Evolutionary conservation across 1,140 invertebrate genomes (phyloP).

Genomic region (Penaeus vannamei): DNA sequence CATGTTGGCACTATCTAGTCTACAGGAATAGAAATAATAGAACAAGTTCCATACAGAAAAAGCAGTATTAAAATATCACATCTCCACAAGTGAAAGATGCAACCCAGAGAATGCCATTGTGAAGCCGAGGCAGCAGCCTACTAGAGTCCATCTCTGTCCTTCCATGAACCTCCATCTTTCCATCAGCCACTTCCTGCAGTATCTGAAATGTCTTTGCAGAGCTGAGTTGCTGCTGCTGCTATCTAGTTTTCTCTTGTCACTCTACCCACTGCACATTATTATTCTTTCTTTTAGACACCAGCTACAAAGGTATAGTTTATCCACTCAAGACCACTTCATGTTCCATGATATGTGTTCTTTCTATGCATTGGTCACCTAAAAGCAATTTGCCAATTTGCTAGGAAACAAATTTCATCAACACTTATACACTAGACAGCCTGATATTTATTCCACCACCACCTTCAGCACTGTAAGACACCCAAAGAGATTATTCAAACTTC

Average conservation of each 20-base stretch:
- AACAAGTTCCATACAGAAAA: slow-evolving; percentile 43
- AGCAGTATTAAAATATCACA: slow-evolving; percentile 63
- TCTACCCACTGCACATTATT: slow-evolving; percentile 23
- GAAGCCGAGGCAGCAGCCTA: slow-evolving; percentile 56
- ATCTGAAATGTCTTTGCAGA: too few species aligned
- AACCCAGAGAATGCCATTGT: slow-evolving; percentile 57
- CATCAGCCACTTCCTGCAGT: slow-evolving; percentile 14
- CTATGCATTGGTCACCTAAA: slow-evolving; percentile 24
- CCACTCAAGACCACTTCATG: background rate
- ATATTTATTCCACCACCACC: slow-evolving; percentile 26
- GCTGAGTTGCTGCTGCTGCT: background rate
- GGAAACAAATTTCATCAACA: slow-evolving; percentile 29
- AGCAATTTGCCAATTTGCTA: slow-evolving; percentile 1
- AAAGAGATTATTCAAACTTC: background rate
- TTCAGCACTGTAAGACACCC: slow-evolving; percentile 28
- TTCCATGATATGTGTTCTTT: slow-evolving; percentile 47
- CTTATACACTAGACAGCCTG: slow-evolving; percentile 29
- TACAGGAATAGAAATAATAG: slow-evolving; percentile 50
- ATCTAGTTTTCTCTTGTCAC: slow-evolving; percentile 26
- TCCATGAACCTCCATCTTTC: slow-evolving; percentile 34
- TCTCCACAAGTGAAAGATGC: slow-evolving; percentile 60
- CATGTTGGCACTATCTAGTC: slow-evolving; percentile 58
- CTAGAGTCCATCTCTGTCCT: slow-evolving; percentile 54
- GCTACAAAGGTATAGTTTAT: background rate
- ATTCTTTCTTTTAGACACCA: slow-evolving; percentile 2